A percentile compares a stretch with the other conserved stretches of the same genome.
Evolutionary conservation across 92 coral and sea anemone genomes (phyloP).

Genomic region (Zoanthus sociatus): DNA sequence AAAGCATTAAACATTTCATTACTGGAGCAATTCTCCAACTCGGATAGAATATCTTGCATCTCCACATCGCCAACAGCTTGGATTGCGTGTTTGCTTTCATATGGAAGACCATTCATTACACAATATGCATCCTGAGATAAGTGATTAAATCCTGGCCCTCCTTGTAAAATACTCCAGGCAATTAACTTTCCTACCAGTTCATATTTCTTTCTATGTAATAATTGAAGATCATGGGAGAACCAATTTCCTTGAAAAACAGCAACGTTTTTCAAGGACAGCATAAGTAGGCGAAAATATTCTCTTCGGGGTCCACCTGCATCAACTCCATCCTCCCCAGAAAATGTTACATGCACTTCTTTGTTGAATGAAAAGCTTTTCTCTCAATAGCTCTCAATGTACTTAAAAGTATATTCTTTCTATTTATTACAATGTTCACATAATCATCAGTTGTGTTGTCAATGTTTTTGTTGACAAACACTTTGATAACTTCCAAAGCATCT

Average conservation of each 20-base stretch:
- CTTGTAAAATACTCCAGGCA: constrained; percentile 72
- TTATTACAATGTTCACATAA: constrained; percentile 53
- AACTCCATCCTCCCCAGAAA: constrained; percentile 73
- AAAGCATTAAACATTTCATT: constrained; percentile 27
- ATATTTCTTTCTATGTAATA: constrained; percentile 45
- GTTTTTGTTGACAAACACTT: background rate
- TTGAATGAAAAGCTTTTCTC: constrained; percentile 62
- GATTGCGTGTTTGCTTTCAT: constrained; percentile 11
- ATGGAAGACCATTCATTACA: constrained; percentile 28
- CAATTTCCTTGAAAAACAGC: constrained; percentile 60
- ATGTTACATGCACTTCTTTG: constrained; percentile 51
- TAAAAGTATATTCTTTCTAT: constrained; percentile 52
- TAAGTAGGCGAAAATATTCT: constrained; percentile 68
- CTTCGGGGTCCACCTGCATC: constrained; percentile 74
- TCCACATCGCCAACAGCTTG: constrained; percentile 26
- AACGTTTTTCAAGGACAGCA: constrained; percentile 44
- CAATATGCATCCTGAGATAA: constrained; percentile 63
- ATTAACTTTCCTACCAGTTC: constrained; percentile 62
- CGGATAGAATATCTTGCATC: constrained; percentile 18
- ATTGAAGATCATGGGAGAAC: constrained; percentile 68
- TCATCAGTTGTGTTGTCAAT: background rate
- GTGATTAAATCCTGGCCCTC: constrained; percentile 65
- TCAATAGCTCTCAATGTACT: constrained; percentile 60
- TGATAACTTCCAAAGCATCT: background rate
- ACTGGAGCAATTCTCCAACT: constrained; percentile 24